Conservation (phyloP, 1,140 invertebrate species). For the Scaptomyza graminum region DNA sequence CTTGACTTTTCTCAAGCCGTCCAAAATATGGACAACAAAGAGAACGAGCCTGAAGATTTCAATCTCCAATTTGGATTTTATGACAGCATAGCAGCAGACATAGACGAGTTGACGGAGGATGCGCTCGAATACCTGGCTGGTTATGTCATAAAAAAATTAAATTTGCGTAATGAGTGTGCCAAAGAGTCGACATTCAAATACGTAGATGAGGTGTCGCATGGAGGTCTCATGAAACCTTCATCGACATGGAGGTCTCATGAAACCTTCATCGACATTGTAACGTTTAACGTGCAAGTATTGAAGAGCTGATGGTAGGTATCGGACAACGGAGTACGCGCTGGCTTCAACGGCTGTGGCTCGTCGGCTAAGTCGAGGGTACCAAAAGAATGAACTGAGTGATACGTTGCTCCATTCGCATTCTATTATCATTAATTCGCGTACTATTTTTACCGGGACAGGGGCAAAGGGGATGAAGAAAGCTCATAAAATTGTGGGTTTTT, state of each 20-base stretch:
- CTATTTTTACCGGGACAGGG: too few relatives aligned
- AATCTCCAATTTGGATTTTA: constrained; percentile 12
- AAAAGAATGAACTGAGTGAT: too few relatives aligned
- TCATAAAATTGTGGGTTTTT: too few relatives aligned
- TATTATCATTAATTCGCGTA: too few relatives aligned
- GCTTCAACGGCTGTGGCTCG: too few relatives aligned
- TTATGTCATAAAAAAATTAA: constrained; percentile 14
- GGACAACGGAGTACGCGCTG: too few relatives aligned
- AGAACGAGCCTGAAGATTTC: constrained; percentile 15
- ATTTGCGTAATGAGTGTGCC: neutral
- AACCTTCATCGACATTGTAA: too few relatives aligned
- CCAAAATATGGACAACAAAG: constrained; percentile 11
- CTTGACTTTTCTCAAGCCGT: constrained; percentile 14
- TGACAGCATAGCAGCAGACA: constrained; percentile 10
- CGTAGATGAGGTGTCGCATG: constrained; percentile 13
- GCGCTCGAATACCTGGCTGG: constrained; percentile 12
- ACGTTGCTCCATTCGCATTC: too few relatives aligned
- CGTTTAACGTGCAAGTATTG: neutral
- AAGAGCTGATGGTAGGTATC: too few relatives aligned
- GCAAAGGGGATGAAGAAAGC: too few relatives aligned
- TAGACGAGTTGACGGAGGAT: constrained; percentile 10
- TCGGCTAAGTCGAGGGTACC: too few relatives aligned
- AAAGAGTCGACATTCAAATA: constrained; percentile 9
- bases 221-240: constrained; percentile 7
- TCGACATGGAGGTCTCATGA: neutral